Percentiles rank a stretch among this genome's conserved stretches.
Evolutionary conservation across 2,797 vertebrate species (phyloP).

Genomic region (Lutjanus argentimaculatus): DNA sequence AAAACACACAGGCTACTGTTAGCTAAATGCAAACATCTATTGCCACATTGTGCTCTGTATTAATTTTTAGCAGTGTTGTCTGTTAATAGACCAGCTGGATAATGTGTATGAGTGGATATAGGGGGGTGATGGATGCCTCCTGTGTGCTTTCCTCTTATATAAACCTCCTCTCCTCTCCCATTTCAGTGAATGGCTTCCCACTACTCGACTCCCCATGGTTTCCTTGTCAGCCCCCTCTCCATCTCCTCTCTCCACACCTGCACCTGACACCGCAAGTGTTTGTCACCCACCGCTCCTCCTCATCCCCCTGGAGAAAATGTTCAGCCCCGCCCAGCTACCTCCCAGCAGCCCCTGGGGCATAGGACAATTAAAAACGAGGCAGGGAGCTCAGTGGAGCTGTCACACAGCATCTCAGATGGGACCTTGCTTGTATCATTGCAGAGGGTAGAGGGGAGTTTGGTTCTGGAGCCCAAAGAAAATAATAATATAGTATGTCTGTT

Average conservation of each 20-base stretch:
- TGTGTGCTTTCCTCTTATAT: constrained; percentile 72
- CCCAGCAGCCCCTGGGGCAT: constrained; percentile 79
- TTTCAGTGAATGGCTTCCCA: constrained; percentile 66
- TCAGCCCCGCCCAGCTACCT: constrained; percentile 71
- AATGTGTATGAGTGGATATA: constrained; percentile 54
- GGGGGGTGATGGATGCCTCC: constrained; percentile 60
- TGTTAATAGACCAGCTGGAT: constrained; percentile 59
- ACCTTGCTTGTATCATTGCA: constrained; percentile 47
- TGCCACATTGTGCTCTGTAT: constrained; percentile 31
- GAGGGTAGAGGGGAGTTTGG: constrained; percentile 26
- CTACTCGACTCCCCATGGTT: constrained; percentile 74
- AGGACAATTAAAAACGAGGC: constrained; percentile 81
- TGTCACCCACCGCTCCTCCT: constrained; percentile 61
- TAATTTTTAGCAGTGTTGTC: constrained; percentile 33
- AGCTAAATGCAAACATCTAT: constrained; percentile 12
- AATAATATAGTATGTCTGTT: constrained; percentile 61
- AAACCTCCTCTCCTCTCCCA: constrained; percentile 59
- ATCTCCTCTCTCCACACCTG: constrained; percentile 74
- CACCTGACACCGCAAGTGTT: constrained; percentile 79
- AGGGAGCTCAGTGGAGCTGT: constrained; percentile 70
- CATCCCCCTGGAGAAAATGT: constrained; percentile 59
- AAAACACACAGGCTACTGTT: constrained; percentile 3
- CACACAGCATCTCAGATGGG: constrained; percentile 66
- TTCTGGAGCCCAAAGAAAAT: constrained; percentile 57
- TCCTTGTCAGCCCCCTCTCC: constrained; percentile 76